A percentile compares a stretch with the other conserved stretches of the same genome.
phyloP scores from a whole-genome alignment of 2,888 invertebrate species.

The Eurois occulta region DNA sequence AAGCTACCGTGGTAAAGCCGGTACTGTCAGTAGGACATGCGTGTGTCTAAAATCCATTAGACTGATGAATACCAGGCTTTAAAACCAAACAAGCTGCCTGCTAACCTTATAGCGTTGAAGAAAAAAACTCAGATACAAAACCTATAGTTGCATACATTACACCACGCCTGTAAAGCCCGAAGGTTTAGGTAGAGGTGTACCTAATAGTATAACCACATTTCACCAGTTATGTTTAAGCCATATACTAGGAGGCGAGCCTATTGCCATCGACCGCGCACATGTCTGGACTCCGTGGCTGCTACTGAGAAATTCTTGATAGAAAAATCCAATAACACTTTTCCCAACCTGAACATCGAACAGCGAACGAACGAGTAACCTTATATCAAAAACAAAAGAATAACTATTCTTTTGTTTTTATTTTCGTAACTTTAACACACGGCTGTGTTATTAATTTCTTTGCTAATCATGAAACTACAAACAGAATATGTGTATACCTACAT shows the following conservation, averaged over 20 bases:
- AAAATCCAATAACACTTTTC: not conserved
- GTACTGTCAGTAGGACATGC: not conserved
- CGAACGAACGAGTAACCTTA: not conserved
- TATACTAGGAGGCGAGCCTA: not conserved
- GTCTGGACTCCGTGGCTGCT: not conserved
- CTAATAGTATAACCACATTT: not conserved
- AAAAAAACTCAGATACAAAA: too few relatives aligned
- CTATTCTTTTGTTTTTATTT: conserved; percentile 21
- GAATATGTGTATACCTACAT: conserved; percentile 7
- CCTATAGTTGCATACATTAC: too few relatives aligned
- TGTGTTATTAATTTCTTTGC: not conserved
- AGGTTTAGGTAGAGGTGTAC: not conserved
- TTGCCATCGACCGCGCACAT: not conserved
- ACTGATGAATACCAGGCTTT: conserved; percentile 10
- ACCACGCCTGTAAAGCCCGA: too few relatives aligned
- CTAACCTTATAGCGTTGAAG: not conserved
- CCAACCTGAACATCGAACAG: not conserved
- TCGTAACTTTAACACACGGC: not conserved
- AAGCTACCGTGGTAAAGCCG: conserved; percentile 19
- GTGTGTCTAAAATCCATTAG: conserved; percentile 2
- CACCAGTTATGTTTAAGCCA: not conserved
- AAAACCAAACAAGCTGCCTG: not conserved
- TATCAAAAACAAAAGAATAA: not conserved
- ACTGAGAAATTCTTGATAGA: not conserved
- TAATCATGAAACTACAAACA: conserved; percentile 13